Percentiles rank a stretch among this genome's conserved stretches.
phyloP scores from a whole-genome alignment of 2,113 vertebrate genomes.

The Ellobius talpinus region DNA sequence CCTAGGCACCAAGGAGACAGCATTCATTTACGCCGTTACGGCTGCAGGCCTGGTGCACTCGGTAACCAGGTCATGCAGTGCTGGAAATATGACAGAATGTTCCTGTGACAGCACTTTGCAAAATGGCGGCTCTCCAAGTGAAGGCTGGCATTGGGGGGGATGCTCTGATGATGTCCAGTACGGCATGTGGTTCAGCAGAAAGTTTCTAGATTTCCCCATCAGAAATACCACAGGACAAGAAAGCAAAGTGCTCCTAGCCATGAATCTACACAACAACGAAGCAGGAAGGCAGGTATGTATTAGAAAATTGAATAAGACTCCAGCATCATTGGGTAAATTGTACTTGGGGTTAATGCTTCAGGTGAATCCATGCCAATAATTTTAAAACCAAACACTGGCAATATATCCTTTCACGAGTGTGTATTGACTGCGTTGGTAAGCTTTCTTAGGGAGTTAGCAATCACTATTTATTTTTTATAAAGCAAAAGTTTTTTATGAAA shows the following conservation, averaged over 20 bases:
- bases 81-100: slow-evolving; percentile 95
- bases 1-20: slow-evolving; percentile 96
- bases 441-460: not conserved
- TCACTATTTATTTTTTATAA: not conserved
- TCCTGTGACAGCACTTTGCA: slow-evolving; percentile 92
- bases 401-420: not conserved
- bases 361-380: not conserved
- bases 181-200: slow-evolving; percentile 95
- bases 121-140: slow-evolving; percentile 86
- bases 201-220: slow-evolving; percentile 89
- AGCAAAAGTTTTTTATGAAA: not conserved
- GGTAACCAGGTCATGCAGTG: slow-evolving; percentile 94
- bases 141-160: slow-evolving; percentile 98
- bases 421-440: not conserved
- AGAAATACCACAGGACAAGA: slow-evolving; percentile 86
- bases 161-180: slow-evolving; percentile 96
- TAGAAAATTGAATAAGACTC: not conserved
- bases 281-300: slow-evolving; percentile 94
- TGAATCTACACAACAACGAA: slow-evolving; percentile 97
- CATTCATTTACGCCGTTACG: slow-evolving; percentile 94
- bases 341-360: not conserved
- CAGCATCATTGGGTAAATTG: fast-evolving
- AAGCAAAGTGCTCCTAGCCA: slow-evolving; percentile 84
- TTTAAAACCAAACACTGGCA: not conserved
- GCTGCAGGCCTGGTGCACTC: slow-evolving; percentile 95